Conservation (phyloP, 2,113 vertebrate species). For the Notothenia coriiceps region DNA sequence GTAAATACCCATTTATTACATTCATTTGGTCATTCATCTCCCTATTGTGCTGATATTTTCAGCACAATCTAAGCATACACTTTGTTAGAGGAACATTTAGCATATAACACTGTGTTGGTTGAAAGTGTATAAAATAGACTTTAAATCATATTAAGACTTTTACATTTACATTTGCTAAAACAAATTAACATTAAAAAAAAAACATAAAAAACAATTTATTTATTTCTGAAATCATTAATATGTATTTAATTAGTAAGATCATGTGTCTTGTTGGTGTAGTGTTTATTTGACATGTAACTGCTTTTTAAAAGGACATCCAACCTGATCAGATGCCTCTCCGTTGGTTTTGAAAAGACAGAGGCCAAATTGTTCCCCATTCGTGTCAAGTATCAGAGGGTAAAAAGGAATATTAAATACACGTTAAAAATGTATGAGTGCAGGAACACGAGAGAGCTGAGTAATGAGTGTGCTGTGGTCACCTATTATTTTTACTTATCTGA, state of each 20-base stretch:
- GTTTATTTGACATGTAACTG: not conserved
- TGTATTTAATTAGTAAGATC: not conserved
- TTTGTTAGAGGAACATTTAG: not conserved
- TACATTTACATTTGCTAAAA: not conserved
- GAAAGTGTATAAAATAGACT: not conserved
- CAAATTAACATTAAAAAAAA: no score
- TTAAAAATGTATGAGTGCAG: slow-evolving; percentile 77
- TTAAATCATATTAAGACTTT: not conserved
- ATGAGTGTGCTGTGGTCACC: slow-evolving; percentile 20
- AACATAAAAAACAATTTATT: no score
- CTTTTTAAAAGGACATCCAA: not conserved
- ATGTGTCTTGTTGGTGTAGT: not conserved
- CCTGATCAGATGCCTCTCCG: not conserved
- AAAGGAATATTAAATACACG: slow-evolving; percentile 42
- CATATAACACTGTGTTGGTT: not conserved
- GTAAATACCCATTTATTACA: not conserved
- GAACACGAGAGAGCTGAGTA: slow-evolving; percentile 45
- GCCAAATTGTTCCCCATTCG: slow-evolving; percentile 47
- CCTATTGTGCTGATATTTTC: not conserved
- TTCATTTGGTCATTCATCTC: not conserved
- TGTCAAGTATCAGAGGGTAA: slow-evolving; percentile 66
- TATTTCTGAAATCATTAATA: not conserved
- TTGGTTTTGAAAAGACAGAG: slow-evolving; percentile 27
- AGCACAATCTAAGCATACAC: not conserved
- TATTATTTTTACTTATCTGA: slow-evolving; percentile 7